Evolutionary conservation across 2,113 vertebrate genomes (phyloP).

Genomic region (Tachysurus fulvidraco): DNA sequence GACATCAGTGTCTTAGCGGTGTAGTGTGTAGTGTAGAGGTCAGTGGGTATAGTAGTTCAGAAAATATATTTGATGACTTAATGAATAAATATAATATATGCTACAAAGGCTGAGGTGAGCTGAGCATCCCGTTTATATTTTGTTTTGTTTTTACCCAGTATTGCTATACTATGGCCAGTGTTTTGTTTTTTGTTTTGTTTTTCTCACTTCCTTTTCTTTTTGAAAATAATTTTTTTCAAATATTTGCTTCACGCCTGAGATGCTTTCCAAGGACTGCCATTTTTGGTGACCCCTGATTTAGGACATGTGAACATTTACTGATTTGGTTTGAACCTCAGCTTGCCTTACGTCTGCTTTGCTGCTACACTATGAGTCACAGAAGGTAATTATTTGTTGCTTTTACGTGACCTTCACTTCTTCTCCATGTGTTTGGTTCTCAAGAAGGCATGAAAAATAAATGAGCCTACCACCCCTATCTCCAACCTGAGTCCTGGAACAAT

Average conservation of each 20-base stretch:
- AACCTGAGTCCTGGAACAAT: conserved; percentile 73
- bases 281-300: neutral
- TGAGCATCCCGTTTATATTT: neutral
- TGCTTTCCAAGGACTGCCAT: neutral
- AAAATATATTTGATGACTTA: neutral
- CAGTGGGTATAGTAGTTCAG: too few species aligned
- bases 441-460: conserved; percentile 74
- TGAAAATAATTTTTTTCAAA: neutral
- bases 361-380: neutral
- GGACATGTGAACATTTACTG: neutral
- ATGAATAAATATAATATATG: neutral
- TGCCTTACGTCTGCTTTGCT: neutral
- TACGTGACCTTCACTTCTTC: conserved; percentile 37
- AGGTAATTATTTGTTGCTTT: conserved; percentile 35
- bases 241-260: neutral
- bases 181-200: neutral
- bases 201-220: too few species aligned
- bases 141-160: neutral
- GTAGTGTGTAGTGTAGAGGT: too few species aligned
- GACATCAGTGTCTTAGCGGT: too few species aligned
- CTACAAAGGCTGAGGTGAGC: too few species aligned
- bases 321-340: neutral
- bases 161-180: neutral
- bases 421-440: conserved; percentile 64
- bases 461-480: conserved; percentile 64